Conservation (phyloP, 35 echinoderm and acorn worm species). For the Heliocidaris erythrogramma region DNA sequence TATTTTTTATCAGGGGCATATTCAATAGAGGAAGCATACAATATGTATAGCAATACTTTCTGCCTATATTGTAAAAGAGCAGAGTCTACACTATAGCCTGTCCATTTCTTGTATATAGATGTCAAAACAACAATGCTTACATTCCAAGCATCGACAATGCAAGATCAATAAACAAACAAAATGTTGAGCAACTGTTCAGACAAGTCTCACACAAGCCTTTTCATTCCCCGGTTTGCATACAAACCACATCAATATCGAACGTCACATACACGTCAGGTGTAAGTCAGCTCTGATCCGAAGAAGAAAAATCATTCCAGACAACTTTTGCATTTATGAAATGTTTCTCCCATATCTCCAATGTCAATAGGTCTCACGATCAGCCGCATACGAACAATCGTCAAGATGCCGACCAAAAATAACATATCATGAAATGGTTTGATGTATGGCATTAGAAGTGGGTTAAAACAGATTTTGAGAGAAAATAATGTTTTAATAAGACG, state of each 20-base stretch:
- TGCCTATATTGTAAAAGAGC: neutral
- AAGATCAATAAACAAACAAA: neutral
- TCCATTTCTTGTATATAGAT: neutral
- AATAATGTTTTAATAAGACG: neutral
- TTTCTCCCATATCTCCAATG: slow-evolving; percentile 3
- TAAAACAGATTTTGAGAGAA: neutral
- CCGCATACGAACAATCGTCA: neutral
- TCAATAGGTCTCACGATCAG: slow-evolving; percentile 1
- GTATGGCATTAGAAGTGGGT: neutral
- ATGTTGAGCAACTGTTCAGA: slow-evolving; percentile 3
- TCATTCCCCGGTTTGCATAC: neutral
- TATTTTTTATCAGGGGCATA: neutral
- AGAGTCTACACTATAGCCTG: neutral
- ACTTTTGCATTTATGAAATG: neutral
- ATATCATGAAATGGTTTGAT: neutral
- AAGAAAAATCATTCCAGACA: neutral
- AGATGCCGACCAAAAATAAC: neutral
- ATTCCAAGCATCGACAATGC: neutral
- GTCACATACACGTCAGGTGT: neutral
- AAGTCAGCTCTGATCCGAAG: neutral
- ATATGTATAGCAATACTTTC: neutral
- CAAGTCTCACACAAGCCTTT: neutral
- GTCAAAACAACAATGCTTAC: neutral
- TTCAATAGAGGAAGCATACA: neutral
- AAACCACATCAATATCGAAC: neutral